Percentiles rank a stretch among this genome's conserved stretches.
Conservation (phyloP, 2,113 vertebrate genomes). For the Lagopus leucura region DNA sequence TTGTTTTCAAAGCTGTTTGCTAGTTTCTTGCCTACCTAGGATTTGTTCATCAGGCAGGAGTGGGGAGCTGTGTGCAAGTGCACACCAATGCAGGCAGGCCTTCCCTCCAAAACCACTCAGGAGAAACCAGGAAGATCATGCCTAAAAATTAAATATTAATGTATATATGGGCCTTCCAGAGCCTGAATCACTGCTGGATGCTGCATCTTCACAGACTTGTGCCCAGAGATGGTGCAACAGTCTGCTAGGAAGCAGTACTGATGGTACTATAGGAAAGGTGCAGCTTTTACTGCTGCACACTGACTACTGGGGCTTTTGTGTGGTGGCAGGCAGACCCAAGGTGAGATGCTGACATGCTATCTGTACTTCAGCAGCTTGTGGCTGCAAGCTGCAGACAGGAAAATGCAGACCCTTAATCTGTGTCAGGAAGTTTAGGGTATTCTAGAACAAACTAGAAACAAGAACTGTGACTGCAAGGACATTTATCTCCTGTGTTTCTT, state of each 20-base stretch:
- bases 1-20: neutral
- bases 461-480: neutral
- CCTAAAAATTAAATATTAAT: slow-evolving; percentile 30
- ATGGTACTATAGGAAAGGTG: neutral
- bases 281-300: neutral
- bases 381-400: neutral
- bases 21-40: neutral
- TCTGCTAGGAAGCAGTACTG: neutral
- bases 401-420: neutral
- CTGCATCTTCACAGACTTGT: neutral
- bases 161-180: neutral
- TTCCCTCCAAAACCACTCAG: neutral
- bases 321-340: neutral
- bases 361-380: neutral
- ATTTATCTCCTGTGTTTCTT: neutral
- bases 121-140: neutral
- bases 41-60: neutral
- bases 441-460: neutral
- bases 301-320: neutral
- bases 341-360: neutral
- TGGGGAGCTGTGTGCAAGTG: neutral
- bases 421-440: neutral
- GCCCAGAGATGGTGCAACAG: neutral
- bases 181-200: slow-evolving; percentile 19
- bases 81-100: neutral